A percentile compares a stretch with the other conserved stretches of the same genome.
Evolutionary conservation across 2,797 vertebrate genomes (phyloP).

Genomic region (Coracias cyanogaster): DNA sequence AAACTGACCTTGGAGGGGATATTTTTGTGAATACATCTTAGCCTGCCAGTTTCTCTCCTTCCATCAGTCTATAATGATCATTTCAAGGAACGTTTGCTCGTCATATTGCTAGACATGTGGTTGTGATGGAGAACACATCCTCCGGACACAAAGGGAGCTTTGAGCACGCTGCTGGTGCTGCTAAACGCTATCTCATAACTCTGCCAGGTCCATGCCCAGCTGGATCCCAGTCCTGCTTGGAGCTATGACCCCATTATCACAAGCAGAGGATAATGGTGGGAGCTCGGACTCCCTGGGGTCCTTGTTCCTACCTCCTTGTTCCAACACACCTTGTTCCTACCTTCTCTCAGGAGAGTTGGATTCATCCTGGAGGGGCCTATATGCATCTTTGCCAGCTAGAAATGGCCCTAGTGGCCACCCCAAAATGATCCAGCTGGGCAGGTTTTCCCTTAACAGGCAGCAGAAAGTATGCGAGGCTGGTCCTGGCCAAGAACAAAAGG

Average conservation of each 20-base stretch:
- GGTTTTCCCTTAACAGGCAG: background rate
- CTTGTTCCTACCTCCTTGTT: background rate
- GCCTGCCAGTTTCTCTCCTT: constrained; percentile 26
- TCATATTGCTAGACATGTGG: constrained; percentile 7
- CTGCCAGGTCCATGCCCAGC: background rate
- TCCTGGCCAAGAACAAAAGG: background rate
- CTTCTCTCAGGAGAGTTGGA: background rate
- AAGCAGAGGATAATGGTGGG: background rate
- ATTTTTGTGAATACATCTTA: constrained; percentile 17
- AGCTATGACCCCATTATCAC: background rate
- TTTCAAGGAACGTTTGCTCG: constrained; percentile 17
- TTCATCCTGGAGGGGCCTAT: background rate
- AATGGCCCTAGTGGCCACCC: background rate
- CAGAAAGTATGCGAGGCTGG: background rate
- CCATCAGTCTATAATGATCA: background rate
- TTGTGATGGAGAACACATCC: background rate
- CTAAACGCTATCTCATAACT: background rate
- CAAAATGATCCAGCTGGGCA: background rate
- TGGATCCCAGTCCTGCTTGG: background rate
- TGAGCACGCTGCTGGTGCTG: background rate
- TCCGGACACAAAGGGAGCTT: constrained; percentile 8
- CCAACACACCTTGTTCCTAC: background rate
- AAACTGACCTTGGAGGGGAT: constrained; percentile 33
- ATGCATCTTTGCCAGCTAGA: background rate
- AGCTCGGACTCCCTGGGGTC: background rate